These are phyloP conservation scores for Girardinichthys multiradiatus DNA, from an alignment of 2,113 vertebrate species.

Conservation along the genomic window DNA sequence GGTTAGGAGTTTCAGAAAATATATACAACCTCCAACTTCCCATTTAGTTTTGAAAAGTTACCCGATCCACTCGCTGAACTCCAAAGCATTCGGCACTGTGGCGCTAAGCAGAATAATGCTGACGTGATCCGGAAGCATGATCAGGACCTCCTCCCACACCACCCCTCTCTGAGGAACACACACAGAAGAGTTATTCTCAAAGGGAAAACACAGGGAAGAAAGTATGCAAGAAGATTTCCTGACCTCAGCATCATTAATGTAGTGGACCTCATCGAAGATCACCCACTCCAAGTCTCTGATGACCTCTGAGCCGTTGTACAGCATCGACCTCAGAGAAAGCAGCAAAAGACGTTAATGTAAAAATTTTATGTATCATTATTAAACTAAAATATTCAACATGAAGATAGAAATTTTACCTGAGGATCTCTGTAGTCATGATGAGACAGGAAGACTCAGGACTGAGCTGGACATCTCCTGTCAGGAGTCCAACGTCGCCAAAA, in stretches of 20 bases:
- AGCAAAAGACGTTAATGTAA: not conserved
- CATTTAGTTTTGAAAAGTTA: conserved; percentile 48
- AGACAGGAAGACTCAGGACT: conserved; percentile 90
- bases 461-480: conserved; percentile 91
- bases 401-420: conserved; percentile 74
- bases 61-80: conserved; percentile 96
- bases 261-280: conserved; percentile 95
- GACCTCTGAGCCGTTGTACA: conserved; percentile 91
- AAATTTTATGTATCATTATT: not conserved
- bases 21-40: not conserved
- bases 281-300: conserved; percentile 95
- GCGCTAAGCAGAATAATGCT: conserved; percentile 92
- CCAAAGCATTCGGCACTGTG: conserved; percentile 90
- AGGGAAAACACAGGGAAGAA: not conserved
- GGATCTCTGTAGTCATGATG: conserved; percentile 95
- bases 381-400: not conserved
- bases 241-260: conserved; percentile 92
- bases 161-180: conserved; percentile 85
- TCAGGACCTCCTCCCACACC: conserved; percentile 94
- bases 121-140: conserved; percentile 93
- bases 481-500: conserved; percentile 89
- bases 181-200: not conserved
- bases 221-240: not conserved
- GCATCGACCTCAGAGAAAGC: conserved; percentile 85
- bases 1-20: not conserved